phyloP scores from a whole-genome alignment of 2,888 invertebrate species.

The Tachina lurida region DNA sequence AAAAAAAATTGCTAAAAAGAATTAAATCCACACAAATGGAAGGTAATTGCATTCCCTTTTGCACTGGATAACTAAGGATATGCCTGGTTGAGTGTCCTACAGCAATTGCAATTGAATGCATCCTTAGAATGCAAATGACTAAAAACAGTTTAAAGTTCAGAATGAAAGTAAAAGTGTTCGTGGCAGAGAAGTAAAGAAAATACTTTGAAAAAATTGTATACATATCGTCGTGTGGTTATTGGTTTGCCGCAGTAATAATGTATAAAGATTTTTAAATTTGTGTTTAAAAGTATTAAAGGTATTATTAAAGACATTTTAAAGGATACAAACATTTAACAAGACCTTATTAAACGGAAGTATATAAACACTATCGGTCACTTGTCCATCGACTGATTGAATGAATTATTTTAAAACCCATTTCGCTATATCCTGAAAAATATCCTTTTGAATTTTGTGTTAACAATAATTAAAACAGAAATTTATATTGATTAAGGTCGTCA shows the following conservation, averaged over 20 bases:
- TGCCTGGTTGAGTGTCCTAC: constrained; percentile 6
- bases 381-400: too few species aligned
- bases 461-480: background rate
- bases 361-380: too few species aligned
- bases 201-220: background rate
- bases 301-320: too few species aligned
- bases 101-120: background rate
- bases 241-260: too few species aligned
- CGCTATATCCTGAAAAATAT: too few species aligned
- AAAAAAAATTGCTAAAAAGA: background rate
- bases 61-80: constrained; percentile 21
- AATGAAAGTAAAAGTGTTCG: background rate
- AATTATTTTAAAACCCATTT: too few species aligned
- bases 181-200: background rate
- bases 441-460: background rate
- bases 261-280: too few species aligned
- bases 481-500: background rate
- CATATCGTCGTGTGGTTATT: too few species aligned
- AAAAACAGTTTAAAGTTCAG: background rate
- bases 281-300: too few species aligned
- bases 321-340: too few species aligned
- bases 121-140: background rate
- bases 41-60: background rate
- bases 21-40: constrained; percentile 3
- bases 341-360: too few species aligned